Conservation (phyloP, 2,113 vertebrate species). For the Dasyornis broadbenti region DNA sequence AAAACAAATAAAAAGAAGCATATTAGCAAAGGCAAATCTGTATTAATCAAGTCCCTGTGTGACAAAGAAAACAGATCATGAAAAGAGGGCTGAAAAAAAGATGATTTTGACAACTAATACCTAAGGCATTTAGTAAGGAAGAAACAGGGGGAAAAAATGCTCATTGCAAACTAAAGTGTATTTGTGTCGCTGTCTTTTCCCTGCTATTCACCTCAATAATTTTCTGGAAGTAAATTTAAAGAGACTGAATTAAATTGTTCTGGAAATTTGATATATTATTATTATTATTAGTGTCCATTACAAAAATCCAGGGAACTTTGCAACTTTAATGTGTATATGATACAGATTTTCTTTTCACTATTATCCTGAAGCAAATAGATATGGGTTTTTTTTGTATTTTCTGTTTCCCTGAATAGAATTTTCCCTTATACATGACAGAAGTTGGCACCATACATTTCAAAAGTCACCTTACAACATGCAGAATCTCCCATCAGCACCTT, state of each 20-base stretch:
- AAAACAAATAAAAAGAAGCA: background rate
- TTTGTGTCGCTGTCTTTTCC: background rate
- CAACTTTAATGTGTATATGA: rapidly evolving
- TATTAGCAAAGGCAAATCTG: background rate
- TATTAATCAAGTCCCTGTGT: background rate
- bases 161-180: background rate
- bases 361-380: background rate
- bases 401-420: background rate
- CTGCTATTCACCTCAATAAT: background rate
- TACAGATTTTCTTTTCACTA: background rate
- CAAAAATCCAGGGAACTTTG: background rate
- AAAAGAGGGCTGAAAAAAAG: background rate
- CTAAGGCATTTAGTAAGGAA: background rate
- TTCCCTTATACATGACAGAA: background rate
- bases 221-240: background rate
- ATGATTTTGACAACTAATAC: background rate
- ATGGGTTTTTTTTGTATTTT: background rate
- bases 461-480: background rate
- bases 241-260: background rate
- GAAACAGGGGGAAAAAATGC: background rate
- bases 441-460: background rate
- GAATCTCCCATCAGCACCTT: background rate
- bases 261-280: background rate
- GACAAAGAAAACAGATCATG: background rate
- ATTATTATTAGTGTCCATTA: background rate